Conservation (phyloP, 2,888 invertebrate species). For the Temnothorax unifasciatus region DNA sequence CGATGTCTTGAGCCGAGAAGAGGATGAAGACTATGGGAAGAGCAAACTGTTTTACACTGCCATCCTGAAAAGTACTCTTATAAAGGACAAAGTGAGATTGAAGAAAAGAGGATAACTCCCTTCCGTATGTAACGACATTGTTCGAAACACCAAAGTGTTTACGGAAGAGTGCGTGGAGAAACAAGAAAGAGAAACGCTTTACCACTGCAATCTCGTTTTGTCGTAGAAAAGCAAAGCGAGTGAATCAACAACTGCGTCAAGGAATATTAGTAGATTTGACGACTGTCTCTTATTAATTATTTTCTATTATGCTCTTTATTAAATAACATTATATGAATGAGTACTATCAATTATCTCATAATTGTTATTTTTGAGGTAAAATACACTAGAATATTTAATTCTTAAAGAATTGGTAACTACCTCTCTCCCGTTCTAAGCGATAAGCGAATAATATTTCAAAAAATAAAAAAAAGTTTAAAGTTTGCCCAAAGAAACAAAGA, state of each 20-base stretch:
- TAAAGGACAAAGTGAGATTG: slow-evolving; percentile 47
- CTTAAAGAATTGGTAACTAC: not conserved
- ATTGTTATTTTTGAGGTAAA: not conserved
- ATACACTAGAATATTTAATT: not conserved
- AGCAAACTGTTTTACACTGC: slow-evolving; percentile 28
- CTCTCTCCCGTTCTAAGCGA: not conserved
- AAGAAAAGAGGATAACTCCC: slow-evolving; percentile 48
- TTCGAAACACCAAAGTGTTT: slow-evolving; percentile 51
- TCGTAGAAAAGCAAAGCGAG: slow-evolving; percentile 25
- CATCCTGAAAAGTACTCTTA: slow-evolving; percentile 27
- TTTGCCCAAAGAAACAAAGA: not conserved
- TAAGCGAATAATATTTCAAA: not conserved
- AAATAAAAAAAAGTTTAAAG: not conserved
- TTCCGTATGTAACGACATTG: slow-evolving; percentile 24
- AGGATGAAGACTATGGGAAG: slow-evolving; percentile 1
- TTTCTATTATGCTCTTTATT: not conserved
- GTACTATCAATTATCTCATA: not conserved
- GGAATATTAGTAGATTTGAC: not conserved
- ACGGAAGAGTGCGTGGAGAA: slow-evolving; percentile 38
- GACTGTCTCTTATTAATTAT: not conserved
- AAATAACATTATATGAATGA: not conserved
- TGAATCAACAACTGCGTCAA: slow-evolving; percentile 10
- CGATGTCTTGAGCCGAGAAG: slow-evolving; percentile 7
- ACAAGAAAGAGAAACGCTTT: slow-evolving; percentile 36
- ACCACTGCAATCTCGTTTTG: slow-evolving; percentile 53